Conservation (phyloP, 2,113 vertebrate genomes). For the Tiliqua scincoides region DNA sequence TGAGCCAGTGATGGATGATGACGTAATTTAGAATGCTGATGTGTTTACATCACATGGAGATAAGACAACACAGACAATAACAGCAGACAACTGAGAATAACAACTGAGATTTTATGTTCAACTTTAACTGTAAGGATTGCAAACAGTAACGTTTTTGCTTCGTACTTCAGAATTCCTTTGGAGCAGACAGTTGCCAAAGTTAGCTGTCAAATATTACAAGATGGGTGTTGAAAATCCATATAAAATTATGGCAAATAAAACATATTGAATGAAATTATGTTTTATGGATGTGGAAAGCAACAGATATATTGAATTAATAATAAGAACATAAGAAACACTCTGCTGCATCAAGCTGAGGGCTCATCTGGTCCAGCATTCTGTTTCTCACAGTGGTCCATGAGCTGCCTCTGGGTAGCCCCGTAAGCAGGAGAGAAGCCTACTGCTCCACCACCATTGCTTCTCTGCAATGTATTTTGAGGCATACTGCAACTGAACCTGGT, state of each 20-base stretch:
- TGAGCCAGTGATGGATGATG: neutral
- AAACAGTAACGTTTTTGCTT: neutral
- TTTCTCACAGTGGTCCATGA: no score
- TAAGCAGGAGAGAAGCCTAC: no score
- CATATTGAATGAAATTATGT: slow-evolving; percentile 8
- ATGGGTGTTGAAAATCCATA: neutral
- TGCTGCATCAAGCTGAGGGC: no score
- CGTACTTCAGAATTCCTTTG: neutral
- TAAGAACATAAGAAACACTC: no score
- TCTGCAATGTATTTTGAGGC: no score
- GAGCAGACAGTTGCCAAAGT: neutral
- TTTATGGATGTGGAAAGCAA: fast-evolving
- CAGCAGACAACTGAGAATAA: neutral
- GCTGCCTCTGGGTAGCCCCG: no score
- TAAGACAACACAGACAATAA: neutral
- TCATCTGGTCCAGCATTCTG: no score
- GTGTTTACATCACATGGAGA: neutral
- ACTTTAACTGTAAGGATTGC: neutral
- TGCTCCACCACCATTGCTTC: no score
- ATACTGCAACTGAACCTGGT: no score
- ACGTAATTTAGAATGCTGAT: neutral
- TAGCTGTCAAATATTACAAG: neutral
- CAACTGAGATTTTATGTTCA: neutral
- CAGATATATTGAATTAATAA: slow-evolving; percentile 3
- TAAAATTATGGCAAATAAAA: neutral